phyloP scores from a whole-genome alignment of 2,888 invertebrate genomes.

The Tenthredo amoena region DNA sequence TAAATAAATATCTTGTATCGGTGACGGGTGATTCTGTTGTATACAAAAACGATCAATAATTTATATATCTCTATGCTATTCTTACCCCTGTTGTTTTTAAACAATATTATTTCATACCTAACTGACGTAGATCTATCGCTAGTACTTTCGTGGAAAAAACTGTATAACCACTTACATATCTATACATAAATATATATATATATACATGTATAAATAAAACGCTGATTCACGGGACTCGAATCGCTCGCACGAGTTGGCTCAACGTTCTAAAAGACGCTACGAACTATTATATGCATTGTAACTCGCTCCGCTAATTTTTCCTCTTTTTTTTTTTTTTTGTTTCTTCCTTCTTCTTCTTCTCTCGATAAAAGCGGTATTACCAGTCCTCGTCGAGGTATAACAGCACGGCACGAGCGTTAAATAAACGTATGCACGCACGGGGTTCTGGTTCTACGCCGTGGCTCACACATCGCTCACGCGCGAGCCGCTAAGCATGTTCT shows the following conservation, averaged over 20 bases:
- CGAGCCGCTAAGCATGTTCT: conserved; percentile 53
- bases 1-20: conserved; percentile 22
- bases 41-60: conserved; percentile 23
- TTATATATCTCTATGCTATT: conserved; percentile 1
- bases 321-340: not conserved
- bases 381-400: conserved; percentile 62
- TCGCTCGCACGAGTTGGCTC: not conserved
- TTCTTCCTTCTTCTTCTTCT: not conserved
- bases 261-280: not conserved
- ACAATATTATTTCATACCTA: not conserved
- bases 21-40: not conserved
- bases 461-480: conserved; percentile 61
- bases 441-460: conserved; percentile 64
- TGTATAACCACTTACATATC: not conserved
- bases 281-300: conserved; percentile 21
- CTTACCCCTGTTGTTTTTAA: conserved; percentile 16
- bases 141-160: not conserved
- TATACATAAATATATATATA: too few species aligned
- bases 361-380: conserved; percentile 11
- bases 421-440: conserved; percentile 67
- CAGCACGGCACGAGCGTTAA: conserved; percentile 65
- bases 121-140: not conserved
- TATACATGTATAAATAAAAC: not conserved
- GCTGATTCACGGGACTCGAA: conserved; percentile 30
- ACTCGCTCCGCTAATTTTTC: conserved; percentile 1